Evolutionary conservation across 2,797 vertebrate genomes (phyloP).

Genomic region (Aphelocoma californica): DNA sequence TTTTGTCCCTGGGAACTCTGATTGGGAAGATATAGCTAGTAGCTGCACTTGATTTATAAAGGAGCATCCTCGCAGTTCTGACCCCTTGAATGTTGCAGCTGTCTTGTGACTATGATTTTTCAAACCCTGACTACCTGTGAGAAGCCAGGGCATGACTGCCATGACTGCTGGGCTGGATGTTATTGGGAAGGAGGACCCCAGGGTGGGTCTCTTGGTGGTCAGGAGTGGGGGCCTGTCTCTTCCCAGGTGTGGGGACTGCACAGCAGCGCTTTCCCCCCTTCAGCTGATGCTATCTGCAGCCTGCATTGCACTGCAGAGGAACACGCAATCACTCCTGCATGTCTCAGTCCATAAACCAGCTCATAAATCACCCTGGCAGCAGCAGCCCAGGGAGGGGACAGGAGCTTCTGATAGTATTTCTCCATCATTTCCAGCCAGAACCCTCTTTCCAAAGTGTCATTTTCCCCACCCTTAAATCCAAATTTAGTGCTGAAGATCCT

Average conservation of each 20-base stretch:
- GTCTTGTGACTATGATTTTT: background rate
- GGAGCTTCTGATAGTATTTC: background rate
- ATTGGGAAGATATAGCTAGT: background rate
- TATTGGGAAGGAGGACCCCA: background rate
- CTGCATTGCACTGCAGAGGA: background rate
- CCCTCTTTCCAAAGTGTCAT: background rate
- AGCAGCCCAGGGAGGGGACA: background rate
- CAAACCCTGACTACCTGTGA: background rate
- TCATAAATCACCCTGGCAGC: constrained; percentile 22
- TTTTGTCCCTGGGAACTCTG: background rate
- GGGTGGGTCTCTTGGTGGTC: background rate
- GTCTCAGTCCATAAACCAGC: background rate
- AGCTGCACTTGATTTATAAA: background rate
- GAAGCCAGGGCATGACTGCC: background rate
- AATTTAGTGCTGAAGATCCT: background rate
- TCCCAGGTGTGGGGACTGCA: background rate
- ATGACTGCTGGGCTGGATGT: background rate
- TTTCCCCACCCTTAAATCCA: background rate
- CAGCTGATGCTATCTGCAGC: background rate
- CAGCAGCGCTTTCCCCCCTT: background rate
- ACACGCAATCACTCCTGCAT: background rate
- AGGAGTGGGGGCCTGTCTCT: background rate
- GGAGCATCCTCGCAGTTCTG: background rate
- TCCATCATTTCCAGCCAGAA: background rate
- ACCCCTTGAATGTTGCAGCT: background rate